Conservation (phyloP, 1,140 invertebrate genomes). For the Mizuhopecten yessoensis region DNA sequence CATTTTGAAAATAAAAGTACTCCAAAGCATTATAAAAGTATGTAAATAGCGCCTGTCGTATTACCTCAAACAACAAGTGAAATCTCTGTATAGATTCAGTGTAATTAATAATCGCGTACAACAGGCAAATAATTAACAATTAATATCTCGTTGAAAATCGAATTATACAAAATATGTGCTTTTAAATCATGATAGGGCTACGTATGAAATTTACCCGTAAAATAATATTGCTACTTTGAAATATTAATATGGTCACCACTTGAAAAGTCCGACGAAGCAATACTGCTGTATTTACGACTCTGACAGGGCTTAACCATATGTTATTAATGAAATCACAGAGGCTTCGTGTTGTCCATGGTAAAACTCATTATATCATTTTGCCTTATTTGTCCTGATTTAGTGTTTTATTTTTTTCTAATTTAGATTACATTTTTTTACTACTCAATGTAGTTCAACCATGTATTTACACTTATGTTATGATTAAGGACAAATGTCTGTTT, state of each 20-base stretch:
- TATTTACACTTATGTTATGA: no score
- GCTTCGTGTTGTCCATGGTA: neutral
- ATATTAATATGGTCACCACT: neutral
- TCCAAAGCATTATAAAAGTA: neutral
- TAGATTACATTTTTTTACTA: neutral
- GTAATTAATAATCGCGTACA: neutral
- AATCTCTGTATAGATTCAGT: neutral
- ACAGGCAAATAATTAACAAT: neutral
- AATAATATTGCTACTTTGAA: neutral
- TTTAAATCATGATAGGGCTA: neutral
- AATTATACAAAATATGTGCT: no score
- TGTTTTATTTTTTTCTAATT: neutral
- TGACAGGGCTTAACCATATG: neutral
- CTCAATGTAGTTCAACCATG: no score
- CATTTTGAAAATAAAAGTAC: conserved; percentile 6
- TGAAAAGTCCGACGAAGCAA: neutral
- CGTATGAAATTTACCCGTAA: neutral
- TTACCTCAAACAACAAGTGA: neutral
- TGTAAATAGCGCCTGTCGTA: neutral
- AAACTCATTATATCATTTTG: neutral
- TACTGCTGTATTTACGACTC: neutral
- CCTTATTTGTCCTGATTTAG: neutral
- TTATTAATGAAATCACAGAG: neutral
- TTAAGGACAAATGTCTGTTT: no score
- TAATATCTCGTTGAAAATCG: neutral